Evolutionary conservation across 1,140 invertebrate species (phyloP).

Genomic region (Cheumatopsyche charites): DNA sequence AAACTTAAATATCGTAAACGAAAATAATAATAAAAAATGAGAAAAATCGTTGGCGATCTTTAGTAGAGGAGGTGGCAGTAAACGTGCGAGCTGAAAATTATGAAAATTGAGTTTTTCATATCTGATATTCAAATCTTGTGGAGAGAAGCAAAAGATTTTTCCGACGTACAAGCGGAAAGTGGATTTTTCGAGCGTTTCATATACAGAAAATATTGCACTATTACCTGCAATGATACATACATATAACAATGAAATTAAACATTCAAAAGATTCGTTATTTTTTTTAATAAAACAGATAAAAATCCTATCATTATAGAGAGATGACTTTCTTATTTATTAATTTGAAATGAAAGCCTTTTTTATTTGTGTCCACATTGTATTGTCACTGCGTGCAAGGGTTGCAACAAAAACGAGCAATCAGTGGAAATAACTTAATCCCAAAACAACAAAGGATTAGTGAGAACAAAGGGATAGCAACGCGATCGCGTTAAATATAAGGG

Average conservation of each 20-base stretch:
- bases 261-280: no score
- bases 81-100: slow-evolving; percentile 27
- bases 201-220: neutral
- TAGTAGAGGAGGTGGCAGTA: neutral
- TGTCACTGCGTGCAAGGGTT: no score
- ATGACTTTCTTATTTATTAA: slow-evolving; percentile 26
- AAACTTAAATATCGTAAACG: neutral
- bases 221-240: neutral
- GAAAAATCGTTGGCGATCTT: neutral
- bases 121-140: slow-evolving; percentile 33
- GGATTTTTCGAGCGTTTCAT: neutral
- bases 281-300: no score
- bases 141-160: neutral
- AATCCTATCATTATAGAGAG: no score
- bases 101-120: slow-evolving; percentile 39
- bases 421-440: slow-evolving; percentile 7
- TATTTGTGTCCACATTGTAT: neutral
- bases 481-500: slow-evolving; percentile 3
- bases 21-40: neutral
- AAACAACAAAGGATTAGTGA: neutral
- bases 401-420: slow-evolving; percentile 1
- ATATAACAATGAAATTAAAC: no score
- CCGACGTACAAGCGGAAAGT: neutral
- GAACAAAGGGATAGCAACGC: neutral
- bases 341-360: neutral